These are phyloP conservation scores for Hippocampus kuda DNA, from an alignment of 2,797 vertebrate genomes.

Conservation along the genomic window DNA sequence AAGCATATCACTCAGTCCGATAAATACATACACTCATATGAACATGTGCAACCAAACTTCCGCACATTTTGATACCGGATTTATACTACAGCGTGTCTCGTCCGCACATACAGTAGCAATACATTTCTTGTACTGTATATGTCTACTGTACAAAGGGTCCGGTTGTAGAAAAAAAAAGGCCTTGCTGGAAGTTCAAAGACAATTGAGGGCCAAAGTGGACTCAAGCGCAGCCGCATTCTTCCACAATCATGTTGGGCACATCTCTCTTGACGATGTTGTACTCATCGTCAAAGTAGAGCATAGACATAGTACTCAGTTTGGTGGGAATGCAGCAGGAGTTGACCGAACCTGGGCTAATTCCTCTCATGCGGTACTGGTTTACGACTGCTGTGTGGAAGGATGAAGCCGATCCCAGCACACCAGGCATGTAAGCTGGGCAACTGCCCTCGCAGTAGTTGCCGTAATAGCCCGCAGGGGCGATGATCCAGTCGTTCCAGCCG, in stretches of 20 bases:
- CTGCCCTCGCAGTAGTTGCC: conserved; percentile 98
- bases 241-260: conserved; percentile 99
- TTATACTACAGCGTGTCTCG: conserved; percentile 35
- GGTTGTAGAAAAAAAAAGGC: conserved; percentile 46
- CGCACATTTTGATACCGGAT: conserved; percentile 32
- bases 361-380: conserved; percentile 97
- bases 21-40: conserved; percentile 56
- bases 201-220: not conserved
- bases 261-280: conserved; percentile 99
- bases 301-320: conserved; percentile 98
- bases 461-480: conserved; percentile 93
- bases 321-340: conserved; percentile 99
- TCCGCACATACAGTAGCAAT: conserved; percentile 53
- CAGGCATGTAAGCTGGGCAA: conserved; percentile 95
- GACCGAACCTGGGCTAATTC: conserved; percentile 88
- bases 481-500: conserved; percentile 99
- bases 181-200: conserved; percentile 42
- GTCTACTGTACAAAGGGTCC: conserved; percentile 59
- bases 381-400: conserved; percentile 98
- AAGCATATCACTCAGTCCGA: conserved; percentile 43
- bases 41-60: conserved; percentile 26
- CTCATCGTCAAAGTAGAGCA: conserved; percentile 98
- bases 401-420: conserved; percentile 88
- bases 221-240: conserved; percentile 98
- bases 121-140: conserved; percentile 56